Base-by-base conservation (phyloP, 2,888 invertebrate genomes). In the Venusia cambrica region DNA sequence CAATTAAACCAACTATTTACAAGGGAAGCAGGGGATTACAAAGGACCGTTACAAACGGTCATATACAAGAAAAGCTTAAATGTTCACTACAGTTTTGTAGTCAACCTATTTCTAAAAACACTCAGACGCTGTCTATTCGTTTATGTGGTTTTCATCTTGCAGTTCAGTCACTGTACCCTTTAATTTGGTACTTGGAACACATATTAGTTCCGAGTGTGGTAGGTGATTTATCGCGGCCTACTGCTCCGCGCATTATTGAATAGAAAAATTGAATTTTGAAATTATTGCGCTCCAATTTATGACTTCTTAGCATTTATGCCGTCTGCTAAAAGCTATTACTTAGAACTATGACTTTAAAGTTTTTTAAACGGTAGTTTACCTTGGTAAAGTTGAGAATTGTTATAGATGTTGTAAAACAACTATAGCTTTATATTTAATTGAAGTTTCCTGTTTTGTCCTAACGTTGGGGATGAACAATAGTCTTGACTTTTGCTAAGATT, bases 201-300 rank as follows among this genome's bases (percentile, higher is more conserved):
- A 40, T 56, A 57, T 60, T 68, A 57, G 64, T 58, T 55, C 41
- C 39, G 50, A 38, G 54, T 57, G 38, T 54, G 52, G 59, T 52
- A 57, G 43, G 70, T 81, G 84, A 83, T 84, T 83, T 84, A 84
- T 73, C 52, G 67, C 59, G 58, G 64, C 54, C 57, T 61, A 58
- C 48, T 52, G 58, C 52, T 57, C 51, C 61, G 57, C 58, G 63
- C 70, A 67, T 78, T 83, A 83, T 83, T 80, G 78, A 84, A 83
- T 74, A 78, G 83, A 80, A 78, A 78, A 79, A 73, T 79, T 76
- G 73, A 73, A 77, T 83, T 80, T 78, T 81, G 75, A 80, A 69
- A 57, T 71, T 61, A 51, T 62, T 57, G 59, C 54, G 59, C 58
- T 51, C 43, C 53, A 74, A 83, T 84, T 83, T 83, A 83, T 74